Percentiles rank a stretch among this genome's conserved stretches.
Evolutionary conservation across 2,797 vertebrate genomes (phyloP).

Genomic region (Heterohyrax brucei): DNA sequence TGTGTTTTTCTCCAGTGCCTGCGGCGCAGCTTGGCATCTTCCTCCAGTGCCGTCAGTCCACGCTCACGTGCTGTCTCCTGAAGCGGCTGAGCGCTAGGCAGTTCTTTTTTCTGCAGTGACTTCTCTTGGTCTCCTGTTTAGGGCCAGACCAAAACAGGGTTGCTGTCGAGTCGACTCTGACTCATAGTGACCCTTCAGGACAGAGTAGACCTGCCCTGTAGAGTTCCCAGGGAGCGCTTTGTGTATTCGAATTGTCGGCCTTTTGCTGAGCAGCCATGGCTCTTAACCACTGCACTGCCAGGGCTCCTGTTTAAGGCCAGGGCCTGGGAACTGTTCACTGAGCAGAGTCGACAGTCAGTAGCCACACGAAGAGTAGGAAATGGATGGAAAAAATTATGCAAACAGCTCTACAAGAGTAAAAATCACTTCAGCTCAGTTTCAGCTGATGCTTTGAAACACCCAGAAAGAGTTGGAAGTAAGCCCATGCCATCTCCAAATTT

Average conservation of each 20-base stretch:
- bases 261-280: too few species aligned
- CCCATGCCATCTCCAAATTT: constrained; percentile 9
- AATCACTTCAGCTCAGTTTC: background rate
- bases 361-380: accelerated
- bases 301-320: background rate
- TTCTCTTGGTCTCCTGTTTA: background rate
- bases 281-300: too few species aligned
- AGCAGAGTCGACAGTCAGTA: background rate
- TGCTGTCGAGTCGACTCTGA: too few species aligned
- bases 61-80: background rate
- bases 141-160: background rate
- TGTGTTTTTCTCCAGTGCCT: background rate
- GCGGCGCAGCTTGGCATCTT: background rate
- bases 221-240: too few species aligned
- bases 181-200: too few species aligned
- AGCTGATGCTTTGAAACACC: constrained; percentile 22
- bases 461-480: background rate
- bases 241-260: too few species aligned
- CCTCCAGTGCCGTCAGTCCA: background rate
- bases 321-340: background rate
- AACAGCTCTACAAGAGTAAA: background rate
- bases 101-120: background rate
- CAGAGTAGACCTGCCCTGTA: too few species aligned
- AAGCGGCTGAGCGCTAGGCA: background rate
- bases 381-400: background rate